Conservation (phyloP, 2,797 vertebrate genomes). For the Pristis pectinata region DNA sequence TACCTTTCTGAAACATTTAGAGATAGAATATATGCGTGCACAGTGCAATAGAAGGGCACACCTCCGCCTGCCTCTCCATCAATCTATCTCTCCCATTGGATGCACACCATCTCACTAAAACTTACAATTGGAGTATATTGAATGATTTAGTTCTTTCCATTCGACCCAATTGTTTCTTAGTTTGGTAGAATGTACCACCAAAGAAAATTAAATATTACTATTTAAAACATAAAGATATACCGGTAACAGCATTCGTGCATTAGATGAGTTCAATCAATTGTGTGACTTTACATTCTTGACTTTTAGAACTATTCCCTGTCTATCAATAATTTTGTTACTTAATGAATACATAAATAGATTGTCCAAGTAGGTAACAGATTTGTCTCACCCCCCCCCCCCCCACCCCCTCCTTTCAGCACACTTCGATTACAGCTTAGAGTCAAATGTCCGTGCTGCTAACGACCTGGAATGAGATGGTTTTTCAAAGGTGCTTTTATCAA, state of each 20-base stretch:
- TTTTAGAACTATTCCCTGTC: neutral
- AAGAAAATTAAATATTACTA: neutral
- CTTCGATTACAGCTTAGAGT: neutral
- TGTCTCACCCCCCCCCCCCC: neutral
- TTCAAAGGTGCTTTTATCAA: neutral
- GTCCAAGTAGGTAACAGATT: neutral
- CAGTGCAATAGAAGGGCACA: constrained; percentile 26
- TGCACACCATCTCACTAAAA: constrained; percentile 18
- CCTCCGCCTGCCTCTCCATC: constrained; percentile 30
- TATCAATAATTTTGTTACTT: neutral
- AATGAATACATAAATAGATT: neutral
- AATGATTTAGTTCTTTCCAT: neutral
- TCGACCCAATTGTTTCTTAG: neutral
- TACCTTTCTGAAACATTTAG: constrained; percentile 26
- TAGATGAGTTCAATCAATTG: neutral
- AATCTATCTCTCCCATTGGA: constrained; percentile 36
- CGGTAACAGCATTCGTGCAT: neutral
- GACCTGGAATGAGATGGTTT: neutral
- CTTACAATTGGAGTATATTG: constrained; percentile 21
- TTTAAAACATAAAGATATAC: too few species aligned
- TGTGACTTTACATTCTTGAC: neutral
- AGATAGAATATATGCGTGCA: constrained; percentile 10
- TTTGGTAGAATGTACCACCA: neutral
- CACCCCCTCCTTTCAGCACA: neutral
- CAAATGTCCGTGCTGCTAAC: neutral